Evolutionary conservation across 64 coral and sea anemone species (phyloP).

Genomic region (Orbicella faveolata): DNA sequence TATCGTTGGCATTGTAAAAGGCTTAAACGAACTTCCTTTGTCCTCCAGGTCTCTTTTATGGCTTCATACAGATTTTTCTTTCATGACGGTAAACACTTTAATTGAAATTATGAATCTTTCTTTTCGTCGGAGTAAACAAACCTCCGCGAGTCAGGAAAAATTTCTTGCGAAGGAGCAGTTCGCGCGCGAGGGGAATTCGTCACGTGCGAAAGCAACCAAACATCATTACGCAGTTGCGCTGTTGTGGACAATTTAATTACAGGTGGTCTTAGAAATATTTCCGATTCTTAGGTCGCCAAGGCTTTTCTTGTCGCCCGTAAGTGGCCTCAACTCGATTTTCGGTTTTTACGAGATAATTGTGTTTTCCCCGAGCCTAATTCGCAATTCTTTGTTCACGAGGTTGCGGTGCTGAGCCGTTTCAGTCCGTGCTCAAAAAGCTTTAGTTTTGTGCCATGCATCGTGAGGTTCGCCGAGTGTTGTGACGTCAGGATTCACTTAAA

Average conservation of each 20-base stretch:
- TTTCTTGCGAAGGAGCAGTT: background rate
- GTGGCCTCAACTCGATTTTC: conserved; percentile 2
- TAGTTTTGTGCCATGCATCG: background rate
- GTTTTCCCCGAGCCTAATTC: conserved; percentile 7
- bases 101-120: conserved; percentile 34
- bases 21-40: conserved; percentile 15
- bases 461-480: background rate
- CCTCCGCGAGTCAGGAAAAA: background rate
- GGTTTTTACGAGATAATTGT: background rate
- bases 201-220: conserved; percentile 15
- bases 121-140: conserved; percentile 27
- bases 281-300: conserved; percentile 28
- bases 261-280: conserved; percentile 23
- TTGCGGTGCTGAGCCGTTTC: background rate
- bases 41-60: conserved; percentile 22
- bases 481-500: background rate
- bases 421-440: background rate
- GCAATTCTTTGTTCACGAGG: background rate
- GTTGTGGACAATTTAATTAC: conserved; percentile 1
- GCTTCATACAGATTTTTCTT: conserved; percentile 39
- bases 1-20: conserved; percentile 19
- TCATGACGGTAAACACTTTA: conserved; percentile 25
- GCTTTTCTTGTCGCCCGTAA: background rate
- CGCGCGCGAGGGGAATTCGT: conserved; percentile 15
- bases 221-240: background rate